A percentile compares a stretch with the other conserved stretches of the same genome.
Evolutionary conservation across 2,888 invertebrate genomes (phyloP).

Genomic region (Apotomis betuletana): DNA sequence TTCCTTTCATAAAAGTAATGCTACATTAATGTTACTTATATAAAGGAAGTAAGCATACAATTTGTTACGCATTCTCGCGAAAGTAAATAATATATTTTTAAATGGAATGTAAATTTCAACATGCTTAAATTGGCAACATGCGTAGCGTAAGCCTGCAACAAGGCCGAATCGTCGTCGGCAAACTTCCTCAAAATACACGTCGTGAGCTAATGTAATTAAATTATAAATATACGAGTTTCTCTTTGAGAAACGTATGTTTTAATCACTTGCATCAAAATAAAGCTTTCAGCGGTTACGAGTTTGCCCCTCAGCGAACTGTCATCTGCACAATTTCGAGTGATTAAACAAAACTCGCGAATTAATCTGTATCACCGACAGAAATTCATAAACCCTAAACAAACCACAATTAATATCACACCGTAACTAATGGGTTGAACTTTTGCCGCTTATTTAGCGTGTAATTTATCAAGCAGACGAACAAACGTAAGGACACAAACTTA

Average conservation of each 20-base stretch:
- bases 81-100: background rate
- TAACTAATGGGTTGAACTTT: slow-evolving; percentile 39
- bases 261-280: slow-evolving; percentile 5
- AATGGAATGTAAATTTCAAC: slow-evolving; percentile 10
- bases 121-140: background rate
- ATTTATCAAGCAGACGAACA: slow-evolving; percentile 37
- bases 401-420: slow-evolving; percentile 39
- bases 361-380: slow-evolving; percentile 33
- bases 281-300: slow-evolving; percentile 7
- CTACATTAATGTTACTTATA: too few species aligned
- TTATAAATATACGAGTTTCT: slow-evolving; percentile 1
- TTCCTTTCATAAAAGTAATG: too few species aligned
- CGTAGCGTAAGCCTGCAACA: background rate
- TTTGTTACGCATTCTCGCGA: background rate
- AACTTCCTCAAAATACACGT: slow-evolving; percentile 8
- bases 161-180: background rate
- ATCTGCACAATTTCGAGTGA: slow-evolving; percentile 21
- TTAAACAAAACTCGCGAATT: slow-evolving; percentile 22
- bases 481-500: slow-evolving; percentile 25
- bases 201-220: background rate
- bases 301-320: slow-evolving; percentile 20
- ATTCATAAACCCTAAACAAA: slow-evolving; percentile 31
- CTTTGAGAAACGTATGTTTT: slow-evolving; percentile 2
- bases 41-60: background rate
- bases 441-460: slow-evolving; percentile 30